Evolutionary conservation across 2,888 invertebrate species (phyloP).

Genomic region (Nephrotoma flavescens): DNA sequence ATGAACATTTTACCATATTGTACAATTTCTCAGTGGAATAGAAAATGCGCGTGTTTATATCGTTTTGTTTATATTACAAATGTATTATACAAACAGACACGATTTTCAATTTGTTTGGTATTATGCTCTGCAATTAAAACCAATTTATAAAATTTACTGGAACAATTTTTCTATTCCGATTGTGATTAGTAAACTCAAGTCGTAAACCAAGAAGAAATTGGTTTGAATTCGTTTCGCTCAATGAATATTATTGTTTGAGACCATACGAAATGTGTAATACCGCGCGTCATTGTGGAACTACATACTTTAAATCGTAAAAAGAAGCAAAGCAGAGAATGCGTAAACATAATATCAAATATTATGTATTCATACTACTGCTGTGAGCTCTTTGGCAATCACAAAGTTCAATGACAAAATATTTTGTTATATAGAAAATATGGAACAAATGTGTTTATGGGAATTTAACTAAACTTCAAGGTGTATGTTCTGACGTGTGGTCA

Average conservation of each 20-base stretch:
- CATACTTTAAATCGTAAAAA: background rate
- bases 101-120: background rate
- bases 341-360: background rate
- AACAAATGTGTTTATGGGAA: background rate
- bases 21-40: background rate
- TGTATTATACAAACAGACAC: background rate
- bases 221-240: background rate
- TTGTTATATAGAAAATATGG: background rate
- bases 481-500: background rate
- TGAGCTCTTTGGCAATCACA: background rate
- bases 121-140: background rate
- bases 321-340: background rate
- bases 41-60: background rate
- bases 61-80: background rate
- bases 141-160: background rate
- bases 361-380: background rate
- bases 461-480: background rate
- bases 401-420: background rate
- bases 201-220: background rate
- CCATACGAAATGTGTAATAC: background rate
- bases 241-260: background rate
- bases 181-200: background rate
- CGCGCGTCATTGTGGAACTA: background rate
- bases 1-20: too few species aligned
- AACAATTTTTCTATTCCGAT: background rate